Base-by-base conservation (phyloP, 2,888 invertebrate species). In the Epirrhoe alternata region DNA sequence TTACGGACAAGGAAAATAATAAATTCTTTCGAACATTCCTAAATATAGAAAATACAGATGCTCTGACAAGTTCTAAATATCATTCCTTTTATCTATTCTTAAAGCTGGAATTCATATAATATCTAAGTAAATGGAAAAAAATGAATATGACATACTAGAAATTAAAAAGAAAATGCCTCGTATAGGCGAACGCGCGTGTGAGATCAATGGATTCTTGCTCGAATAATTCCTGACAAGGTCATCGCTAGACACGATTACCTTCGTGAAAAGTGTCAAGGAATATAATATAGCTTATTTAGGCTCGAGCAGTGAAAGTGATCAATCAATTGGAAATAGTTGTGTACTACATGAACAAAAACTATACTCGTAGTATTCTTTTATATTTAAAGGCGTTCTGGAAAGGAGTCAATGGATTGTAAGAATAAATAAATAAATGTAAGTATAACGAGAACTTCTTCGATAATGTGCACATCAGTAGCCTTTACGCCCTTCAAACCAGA, bases 151-250 rank as follows among this genome's bases (percentile, higher is more conserved):
- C 45, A 31, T 53, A 54, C 24, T 49, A 55, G 49, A 24, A 35
- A 38, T 57, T 47, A 16, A 52, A 61, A 52, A 33, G 58, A 61
- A 62, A 62, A 49, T 35, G 35, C 61, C 53, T 54, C 16, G 51
- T 58, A 6, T 55, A 59, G 33, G 49, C 50, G 24, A 64, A 64
- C 61, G 54, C 58, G 65, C 24, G 63, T 57, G 38, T 57, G 14
- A 16, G 58, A 65, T 66, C 67, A 38, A 58, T 65, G 50, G 61
- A 67, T 64, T 63, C 59, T 49, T 57, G 62, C 62, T 62, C 63
- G 51, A 61, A 59, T 66, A 66, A 69, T 57, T 56, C 63, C 47
- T 38, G 52, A 58, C 63, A 58, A 57, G 58, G 52, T 50, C 31
- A 50, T 50, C 38, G 12, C 49, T 54, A 50, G 49, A 61, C 47